Conservation (phyloP, 2,113 vertebrate genomes). For the Halichoeres trimaculatus region DNA sequence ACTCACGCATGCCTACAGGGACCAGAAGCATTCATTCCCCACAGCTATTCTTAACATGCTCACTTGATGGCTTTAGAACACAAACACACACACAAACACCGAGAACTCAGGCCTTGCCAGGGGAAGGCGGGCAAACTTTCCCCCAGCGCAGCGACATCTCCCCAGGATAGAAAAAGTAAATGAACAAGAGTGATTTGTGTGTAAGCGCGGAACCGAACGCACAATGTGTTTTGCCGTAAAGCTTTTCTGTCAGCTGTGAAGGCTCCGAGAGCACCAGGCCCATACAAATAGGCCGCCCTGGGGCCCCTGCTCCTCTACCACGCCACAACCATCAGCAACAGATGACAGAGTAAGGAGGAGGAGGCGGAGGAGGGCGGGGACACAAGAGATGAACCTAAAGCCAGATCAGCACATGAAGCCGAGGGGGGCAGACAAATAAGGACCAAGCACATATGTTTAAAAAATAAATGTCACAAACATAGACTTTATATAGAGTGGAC, state of each 20-base stretch:
- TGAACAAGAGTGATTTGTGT: constrained; percentile 75
- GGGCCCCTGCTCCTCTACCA: constrained; percentile 66
- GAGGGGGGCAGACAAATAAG: not conserved
- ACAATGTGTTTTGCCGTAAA: constrained; percentile 69
- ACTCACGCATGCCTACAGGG: constrained; percentile 54
- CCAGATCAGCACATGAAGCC: constrained; percentile 39
- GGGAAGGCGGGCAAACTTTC: constrained; percentile 54
- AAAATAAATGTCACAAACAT: too few species aligned
- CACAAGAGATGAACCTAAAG: constrained; percentile 21
- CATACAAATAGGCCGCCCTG: constrained; percentile 73
- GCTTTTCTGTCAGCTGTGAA: constrained; percentile 71
- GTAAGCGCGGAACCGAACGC: constrained; percentile 62
- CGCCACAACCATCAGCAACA: constrained; percentile 69
- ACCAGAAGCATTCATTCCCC: constrained; percentile 58
- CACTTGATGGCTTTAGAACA: constrained; percentile 55
- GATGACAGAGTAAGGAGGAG: constrained; percentile 58
- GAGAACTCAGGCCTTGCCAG: constrained; percentile 31
- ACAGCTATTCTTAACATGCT: constrained; percentile 67
- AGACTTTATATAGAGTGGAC: too few species aligned
- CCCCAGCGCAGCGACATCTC: constrained; percentile 57
- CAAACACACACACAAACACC: constrained; percentile 27
- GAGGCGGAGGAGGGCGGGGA: constrained; percentile 6
- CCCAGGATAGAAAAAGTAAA: constrained; percentile 74
- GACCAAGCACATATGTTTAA: not conserved
- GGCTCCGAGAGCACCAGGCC: constrained; percentile 54